Conservation (phyloP, 2,113 vertebrate species). For the Bubo blakistoni region DNA sequence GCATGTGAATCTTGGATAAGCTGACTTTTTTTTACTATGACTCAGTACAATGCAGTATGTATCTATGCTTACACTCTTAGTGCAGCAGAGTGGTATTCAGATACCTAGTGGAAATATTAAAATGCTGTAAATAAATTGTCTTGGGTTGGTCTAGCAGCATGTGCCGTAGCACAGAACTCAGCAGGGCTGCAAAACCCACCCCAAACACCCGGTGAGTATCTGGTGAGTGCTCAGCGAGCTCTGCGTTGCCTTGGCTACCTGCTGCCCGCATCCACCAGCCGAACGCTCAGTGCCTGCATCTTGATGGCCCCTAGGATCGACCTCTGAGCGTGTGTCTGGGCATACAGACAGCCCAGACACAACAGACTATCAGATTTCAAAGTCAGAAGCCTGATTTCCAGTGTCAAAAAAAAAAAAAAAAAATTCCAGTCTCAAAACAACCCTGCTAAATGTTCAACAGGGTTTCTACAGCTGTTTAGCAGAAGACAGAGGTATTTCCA, state of each 20-base stretch:
- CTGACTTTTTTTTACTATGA: not conserved
- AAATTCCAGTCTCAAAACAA: not conserved
- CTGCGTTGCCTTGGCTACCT: not conserved
- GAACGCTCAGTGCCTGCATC: not conserved
- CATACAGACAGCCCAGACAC: not conserved
- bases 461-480: not conserved
- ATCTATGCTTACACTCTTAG: not conserved
- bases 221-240: not conserved
- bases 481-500: not conserved
- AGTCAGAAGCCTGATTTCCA: not conserved
- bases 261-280: not conserved
- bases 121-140: not conserved
- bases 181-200: not conserved
- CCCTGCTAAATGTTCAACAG: not conserved
- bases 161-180: not conserved
- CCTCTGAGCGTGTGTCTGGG: not conserved
- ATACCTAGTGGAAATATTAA: not conserved
- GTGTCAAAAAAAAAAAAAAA: not conserved
- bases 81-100: not conserved
- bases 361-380: not conserved
- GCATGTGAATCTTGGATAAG: not conserved
- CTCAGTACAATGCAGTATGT: not conserved
- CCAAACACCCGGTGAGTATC: not conserved
- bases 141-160: not conserved
- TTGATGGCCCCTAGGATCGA: not conserved